Evolutionary conservation across 2,888 invertebrate species (phyloP), one percentile per base, ranked within the genome.

Genomic region (Rhamnusium bicolor): DNA sequence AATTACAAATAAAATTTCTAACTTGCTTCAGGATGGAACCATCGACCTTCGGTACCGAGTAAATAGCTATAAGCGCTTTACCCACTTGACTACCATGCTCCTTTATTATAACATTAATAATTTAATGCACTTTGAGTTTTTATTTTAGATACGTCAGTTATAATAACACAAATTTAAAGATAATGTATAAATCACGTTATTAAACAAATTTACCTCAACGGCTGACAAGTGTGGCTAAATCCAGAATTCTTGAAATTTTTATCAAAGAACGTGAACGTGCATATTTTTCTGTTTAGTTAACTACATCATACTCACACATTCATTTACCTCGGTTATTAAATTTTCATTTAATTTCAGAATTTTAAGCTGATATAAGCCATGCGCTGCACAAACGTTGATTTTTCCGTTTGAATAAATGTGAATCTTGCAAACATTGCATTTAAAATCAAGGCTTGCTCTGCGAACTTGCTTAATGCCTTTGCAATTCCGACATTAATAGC

Each of bases 401-500:
- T 67, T 67, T 46, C 56, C 29, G 10, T 10, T 46, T 8, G 56
- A 47, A 12, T 54, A 67, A 56, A 67, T 56, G 40, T 46, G 32
- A 56, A 56, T 32, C 51, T 67, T 56, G 67, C 67, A 54, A 54
- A 40, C 67, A 32, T 67, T 56, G 67, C 67, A 67, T 67, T 67
- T 56, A 46, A 67, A 67, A 67, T 67, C 67, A 56, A n/a, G 56
- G 19, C 14, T 16, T n/a, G 21, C 40, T 46, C 12, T n/a, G 24
- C 40, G 32, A 12, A 24, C 58, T 49, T 21, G 65, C 60, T 58
- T 56, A 53, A 63, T 54, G 63, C 49, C 69, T 53, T 60, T 51
- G 54, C 56, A 56, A 14, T 62, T 12, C 46, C 65, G 62, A 71
- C 71, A 24, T 69, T 71, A 65, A 71, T 71, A 65, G 71, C 51